A percentile compares a stretch with the other conserved stretches of the same genome.
These are phyloP conservation scores for Venustoraphidia nigricollis DNA, from an alignment of 2,888 invertebrate genomes.

Conservation along the genomic window DNA sequence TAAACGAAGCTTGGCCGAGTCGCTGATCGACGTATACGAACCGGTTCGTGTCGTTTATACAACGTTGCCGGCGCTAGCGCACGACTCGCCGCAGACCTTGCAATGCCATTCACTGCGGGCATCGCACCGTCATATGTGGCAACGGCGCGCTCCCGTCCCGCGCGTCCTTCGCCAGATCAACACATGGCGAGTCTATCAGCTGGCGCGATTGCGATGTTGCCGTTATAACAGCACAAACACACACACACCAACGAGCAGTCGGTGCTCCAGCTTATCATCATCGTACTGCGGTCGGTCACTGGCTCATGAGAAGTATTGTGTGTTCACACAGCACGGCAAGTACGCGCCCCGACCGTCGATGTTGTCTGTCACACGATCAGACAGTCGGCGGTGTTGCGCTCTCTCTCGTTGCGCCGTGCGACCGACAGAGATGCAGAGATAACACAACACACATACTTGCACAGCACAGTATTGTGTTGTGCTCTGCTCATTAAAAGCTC, in stretches of 20 bases:
- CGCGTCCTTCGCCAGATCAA: background rate
- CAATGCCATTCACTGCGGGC: constrained; percentile 52
- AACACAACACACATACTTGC: background rate
- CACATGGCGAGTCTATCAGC: constrained; percentile 25
- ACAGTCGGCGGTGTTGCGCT: background rate
- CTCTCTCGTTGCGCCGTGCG: background rate
- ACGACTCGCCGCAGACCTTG: constrained; percentile 33
- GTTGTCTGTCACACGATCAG: constrained; percentile 8
- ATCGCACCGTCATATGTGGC: constrained; percentile 24
- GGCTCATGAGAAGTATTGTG: constrained; percentile 4
- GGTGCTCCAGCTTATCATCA: constrained; percentile 2
- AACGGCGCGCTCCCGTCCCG: constrained; percentile 17
- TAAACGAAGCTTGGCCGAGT: background rate
- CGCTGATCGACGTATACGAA: background rate
- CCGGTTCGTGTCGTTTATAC: background rate
- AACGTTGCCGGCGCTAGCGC: constrained; percentile 10
- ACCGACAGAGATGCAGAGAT: background rate
- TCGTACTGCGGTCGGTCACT: constrained; percentile 11
- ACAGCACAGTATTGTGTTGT: constrained; percentile 2
- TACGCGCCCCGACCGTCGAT: constrained; percentile 5
- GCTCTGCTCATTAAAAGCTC: constrained; percentile 8
- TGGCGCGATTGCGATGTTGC: constrained; percentile 23
- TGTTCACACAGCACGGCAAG: constrained; percentile 1
- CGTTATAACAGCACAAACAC: constrained; percentile 7
- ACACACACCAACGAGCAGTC: background rate